Evolutionary conservation across 2,113 vertebrate species (phyloP).

Genomic region (Phalacrocorax carbo): DNA sequence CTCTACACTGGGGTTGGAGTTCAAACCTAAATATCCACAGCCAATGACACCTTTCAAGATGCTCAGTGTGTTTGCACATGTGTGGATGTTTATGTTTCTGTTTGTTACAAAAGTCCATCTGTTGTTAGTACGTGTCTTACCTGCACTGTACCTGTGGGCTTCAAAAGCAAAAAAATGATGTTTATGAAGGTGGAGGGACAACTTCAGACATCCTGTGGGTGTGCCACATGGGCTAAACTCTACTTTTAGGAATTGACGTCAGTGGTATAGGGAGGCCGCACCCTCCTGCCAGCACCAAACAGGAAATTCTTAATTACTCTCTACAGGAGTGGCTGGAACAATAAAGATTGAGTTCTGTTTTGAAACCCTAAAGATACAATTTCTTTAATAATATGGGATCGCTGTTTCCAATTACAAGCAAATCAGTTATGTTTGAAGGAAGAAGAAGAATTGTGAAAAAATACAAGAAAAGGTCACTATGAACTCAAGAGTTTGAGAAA

Average conservation of each 20-base stretch:
- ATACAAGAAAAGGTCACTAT: not conserved
- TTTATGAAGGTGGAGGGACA: slow-evolving; percentile 46
- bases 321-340: slow-evolving; percentile 45
- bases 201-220: slow-evolving; percentile 56
- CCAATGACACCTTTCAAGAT: not conserved
- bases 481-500: not conserved
- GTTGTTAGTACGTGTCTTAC: not conserved
- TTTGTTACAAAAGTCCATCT: not conserved
- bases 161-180: not conserved
- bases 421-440: not conserved
- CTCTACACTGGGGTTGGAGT: not conserved
- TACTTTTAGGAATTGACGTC: slow-evolving; percentile 64
- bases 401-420: not conserved
- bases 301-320: slow-evolving; percentile 71
- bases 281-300: slow-evolving; percentile 49
- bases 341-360: slow-evolving; percentile 29
- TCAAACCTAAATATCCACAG: not conserved
- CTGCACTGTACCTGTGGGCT: slow-evolving; percentile 5
- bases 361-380: not conserved
- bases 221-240: slow-evolving; percentile 40
- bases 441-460: not conserved
- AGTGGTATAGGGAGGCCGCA: slow-evolving; percentile 21
- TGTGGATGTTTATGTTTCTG: fast-evolving
- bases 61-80: fast-evolving
- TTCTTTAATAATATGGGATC: not conserved